Evolutionary conservation across 2,888 invertebrate species (phyloP), one percentile per base, ranked within the genome.

Genomic region (Rhamphomyia laevipes): DNA sequence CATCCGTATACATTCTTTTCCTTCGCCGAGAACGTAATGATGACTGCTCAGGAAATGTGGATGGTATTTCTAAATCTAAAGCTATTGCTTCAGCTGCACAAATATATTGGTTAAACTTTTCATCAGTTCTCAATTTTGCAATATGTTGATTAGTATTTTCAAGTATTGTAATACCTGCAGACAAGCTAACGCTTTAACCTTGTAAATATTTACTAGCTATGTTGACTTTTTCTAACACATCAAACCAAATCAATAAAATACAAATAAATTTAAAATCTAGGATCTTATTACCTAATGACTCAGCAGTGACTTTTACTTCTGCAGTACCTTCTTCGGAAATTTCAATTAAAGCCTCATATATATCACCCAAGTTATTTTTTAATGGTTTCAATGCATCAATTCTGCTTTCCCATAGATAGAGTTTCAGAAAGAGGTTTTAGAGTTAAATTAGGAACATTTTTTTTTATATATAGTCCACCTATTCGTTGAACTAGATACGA

Each of bases 171-270:
- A 35, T 35, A n/a, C n/a, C 33, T 35, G n/a, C n/a, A 15, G 33
- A 35, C n/a, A 35, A 35, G n/a, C n/a, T 35, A n/a, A 35, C n/a
- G n/a, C n/a, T 35, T 35, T 13, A 9, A 35, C 33, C 33, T 15
- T 35, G 33, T 35, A 35, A 35, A 35, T 35, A 35, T 35, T 35
- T 35, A 13, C 48, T 51, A 1, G 35, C 41, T 33, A 21, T 43
- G 30, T 48, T 51, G 9, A 47, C 43, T 17, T 27, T 51, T 23
- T 46, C 35, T 41, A 42, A 51, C 45, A 49, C 45, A 37, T 49
- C n/a, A 30, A 33, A 45, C 47, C 51, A 51, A 21, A 51, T 43
- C 4, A 42, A 12, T 13, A 46, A 13, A 13, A 17, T 37, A 17
- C 46, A 49, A 10, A 51, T 43, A 45, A 48, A 51, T 23, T 17